Base-by-base conservation (phyloP, 2,888 invertebrate species). In the Eulithis testata region DNA sequence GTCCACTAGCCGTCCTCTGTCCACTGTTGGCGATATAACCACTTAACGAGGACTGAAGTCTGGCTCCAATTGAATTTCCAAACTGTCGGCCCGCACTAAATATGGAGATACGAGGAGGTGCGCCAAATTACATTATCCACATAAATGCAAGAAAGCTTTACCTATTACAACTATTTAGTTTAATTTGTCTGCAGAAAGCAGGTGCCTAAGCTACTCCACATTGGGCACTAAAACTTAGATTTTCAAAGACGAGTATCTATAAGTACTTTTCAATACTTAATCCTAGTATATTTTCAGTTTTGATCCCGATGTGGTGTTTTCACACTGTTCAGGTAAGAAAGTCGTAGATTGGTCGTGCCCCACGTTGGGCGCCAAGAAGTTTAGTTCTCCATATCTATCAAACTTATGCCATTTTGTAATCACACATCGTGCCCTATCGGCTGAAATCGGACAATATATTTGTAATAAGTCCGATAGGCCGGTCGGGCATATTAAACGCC, bases 11-110 rank as follows among this genome's bases (percentile, higher is more conserved):
- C 80, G 77, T 79, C 82, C 88, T 79, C 83, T 78, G 84, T 81
- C 82, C 83, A 78, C 83, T 80, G 83, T 83, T 82, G 78, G 86
- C 89, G 87, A 88, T 90, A 89, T 90, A 88, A 90, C 90, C 92
- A 92, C 92, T 92, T 91, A 91, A 89, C 92, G 89, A 85, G 84
- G 81, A 86, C 83, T 85, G 85, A 89, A 90, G 88, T 89, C 90
- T 87, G 87, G 85, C 86, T 84, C 79, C 80, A 90, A 91, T 91
- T 89, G 85, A 90, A 91, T 92, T 91, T 89, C 74, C 75, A 68
- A 80, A 80, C 73, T 77, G 69, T 72, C 79, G 78, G 76, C 81
- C 77, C 82, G 78, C 79, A 80, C 84, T 79, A 82, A 85, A 83
- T 81, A 80, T 76, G 76, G 73, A 75, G 72, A 77, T 76, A 49